Evolutionary conservation across 2,113 vertebrate species (phyloP), one percentile per base, ranked within the genome.

Genomic region (Coracopsis vasa): DNA sequence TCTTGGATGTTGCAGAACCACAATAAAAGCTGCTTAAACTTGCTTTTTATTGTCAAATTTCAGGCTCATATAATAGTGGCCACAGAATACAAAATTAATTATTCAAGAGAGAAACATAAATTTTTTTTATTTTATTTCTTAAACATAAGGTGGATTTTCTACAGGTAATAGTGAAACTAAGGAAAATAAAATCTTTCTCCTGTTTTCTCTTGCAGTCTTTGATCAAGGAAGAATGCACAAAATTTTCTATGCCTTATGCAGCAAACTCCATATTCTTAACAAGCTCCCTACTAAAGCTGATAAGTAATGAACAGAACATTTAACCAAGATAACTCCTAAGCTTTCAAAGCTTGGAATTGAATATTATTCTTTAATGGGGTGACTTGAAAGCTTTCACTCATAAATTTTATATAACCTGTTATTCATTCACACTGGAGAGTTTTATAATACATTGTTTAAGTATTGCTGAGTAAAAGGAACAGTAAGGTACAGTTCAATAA

Each of bases 181-280:
- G 10, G 54, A 51, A 39, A 85, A 29, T 47, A 66, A 39, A 11
- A 11, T 64, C 66, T 92, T 88, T 94, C 14, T 90, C 18, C 67
- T 96, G 21, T 98, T 98, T 97, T 96, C 92, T 98, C 94, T 97
- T 98, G 88, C 97, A 98, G 98, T 97, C 96, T 95, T 98, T 98
- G 88, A 94, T 96, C 97, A 97, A 97, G 90, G 94, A 97, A 97
- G 97, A 97, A 96, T 98, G 96, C 95, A 97, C 92, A 98, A 98
- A 97, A 95, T 98, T 96, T 97, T 98, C 94, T 94, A 96, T 97
- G 96, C 93, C 62, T 90, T 98, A 80, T 97, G 96, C 88, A 98
- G 85, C 90, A 97, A 97, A 94, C 95, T 98, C 97, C 95, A 91
- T 94, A 88, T 96, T 97, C 93, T 98, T 98, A 98, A 98, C 97